Base-by-base conservation (phyloP, 2,113 vertebrate genomes). In the Neoarius graeffei region DNA sequence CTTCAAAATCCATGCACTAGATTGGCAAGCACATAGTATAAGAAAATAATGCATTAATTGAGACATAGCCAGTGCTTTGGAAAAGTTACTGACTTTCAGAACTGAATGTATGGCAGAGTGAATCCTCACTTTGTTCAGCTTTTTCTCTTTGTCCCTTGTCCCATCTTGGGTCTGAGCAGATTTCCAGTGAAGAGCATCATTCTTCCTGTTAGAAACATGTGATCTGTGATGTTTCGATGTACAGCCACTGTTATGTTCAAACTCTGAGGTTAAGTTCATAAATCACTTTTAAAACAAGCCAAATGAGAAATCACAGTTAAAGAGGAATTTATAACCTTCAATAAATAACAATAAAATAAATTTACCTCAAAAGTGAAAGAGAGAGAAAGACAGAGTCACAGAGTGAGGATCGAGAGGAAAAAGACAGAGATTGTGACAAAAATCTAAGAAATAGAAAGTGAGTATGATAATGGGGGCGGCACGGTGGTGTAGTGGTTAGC, bases 51-150 rank as follows among this genome's bases (percentile, higher is more conserved):
- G n/a, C 77, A 30, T 57, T 54, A 54, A 81, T 10, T 57, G 7
- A 35, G 27, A 79, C 11, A 56, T 15, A 56, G 27, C 9, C 13
- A 27, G 5, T 83, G 20, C 60, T 67, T 66, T 67, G 25, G 20
- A 76, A 76, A 27, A 56, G 7, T 35, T 27, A 60, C 42, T 60
- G 79, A 60, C 27, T 59, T 81, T 81, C 19, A 60, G 27, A 81
- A 4, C 19, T 62, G 77, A 27, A 4, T 30, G 8, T 20, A 56
- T 56, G 56, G 42, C 60, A 80, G 54, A 17, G 35, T 85, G 35
- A 69, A 93, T 66, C 7, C 93, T 92, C 94, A 97, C 97, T 96
- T 96, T 98, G 89, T 96, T 98, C 89, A 90, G 67, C 88, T n/a
- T 77, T 69, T 90, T 95, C 85, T 92, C 95, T 90, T 95, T 95